Conservation (phyloP, 2,113 vertebrate species). For the Perca fluviatilis region DNA sequence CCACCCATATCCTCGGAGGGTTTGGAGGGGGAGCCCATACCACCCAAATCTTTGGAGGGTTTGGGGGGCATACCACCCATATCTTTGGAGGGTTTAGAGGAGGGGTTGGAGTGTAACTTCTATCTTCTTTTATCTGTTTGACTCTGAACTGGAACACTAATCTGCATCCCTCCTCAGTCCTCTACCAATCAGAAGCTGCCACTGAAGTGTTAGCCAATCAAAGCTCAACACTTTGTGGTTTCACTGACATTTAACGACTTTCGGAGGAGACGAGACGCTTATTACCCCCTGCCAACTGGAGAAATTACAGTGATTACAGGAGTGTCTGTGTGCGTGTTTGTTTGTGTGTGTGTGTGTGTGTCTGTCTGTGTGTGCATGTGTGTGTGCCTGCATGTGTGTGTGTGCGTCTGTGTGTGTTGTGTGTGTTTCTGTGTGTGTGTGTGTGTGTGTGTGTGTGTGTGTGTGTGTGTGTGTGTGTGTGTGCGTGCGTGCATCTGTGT, state of each 20-base stretch:
- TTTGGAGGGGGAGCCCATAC: no score
- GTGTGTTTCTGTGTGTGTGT: no score
- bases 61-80: no score
- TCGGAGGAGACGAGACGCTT: not conserved
- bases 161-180: not conserved
- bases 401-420: constrained; percentile 23
- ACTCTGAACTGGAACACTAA: not conserved
- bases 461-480: not conserved
- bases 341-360: no score
- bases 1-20: no score
- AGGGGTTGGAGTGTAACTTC: no score
- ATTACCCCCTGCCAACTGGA: constrained; percentile 15
- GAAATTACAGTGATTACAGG: not conserved
- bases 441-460: constrained; percentile 14
- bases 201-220: constrained; percentile 26
- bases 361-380: no score
- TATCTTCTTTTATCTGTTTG: no score
- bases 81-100: no score
- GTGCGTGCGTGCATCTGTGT: constrained; percentile 19
- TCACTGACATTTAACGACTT: not conserved
- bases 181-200: constrained; percentile 14
- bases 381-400: not conserved
- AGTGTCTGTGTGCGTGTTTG: no score
- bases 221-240: not conserved
- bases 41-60: no score